Percentiles rank a stretch among this genome's conserved stretches.
phyloP scores from a whole-genome alignment of 2,113 vertebrate genomes.

The Siphamia tubifer region DNA sequence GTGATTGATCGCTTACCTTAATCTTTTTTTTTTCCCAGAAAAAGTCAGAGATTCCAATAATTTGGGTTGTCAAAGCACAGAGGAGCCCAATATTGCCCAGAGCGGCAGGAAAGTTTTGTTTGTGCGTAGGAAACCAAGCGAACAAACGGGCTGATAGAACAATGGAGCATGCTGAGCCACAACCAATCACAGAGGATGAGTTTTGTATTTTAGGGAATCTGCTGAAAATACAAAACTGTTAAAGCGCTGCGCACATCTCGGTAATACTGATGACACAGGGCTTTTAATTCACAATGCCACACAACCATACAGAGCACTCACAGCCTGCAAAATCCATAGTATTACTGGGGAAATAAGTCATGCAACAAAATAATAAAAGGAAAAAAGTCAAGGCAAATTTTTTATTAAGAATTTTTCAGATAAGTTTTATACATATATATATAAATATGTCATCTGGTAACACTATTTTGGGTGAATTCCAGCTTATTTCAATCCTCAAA shows the following conservation, averaged over 20 bases:
- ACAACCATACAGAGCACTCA: conserved; percentile 33
- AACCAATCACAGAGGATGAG: conserved; percentile 74
- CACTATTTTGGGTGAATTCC: not conserved
- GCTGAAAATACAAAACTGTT: conserved; percentile 83
- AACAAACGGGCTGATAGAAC: conserved; percentile 62
- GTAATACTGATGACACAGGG: conserved; percentile 75
- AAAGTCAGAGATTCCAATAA: conserved; percentile 62
- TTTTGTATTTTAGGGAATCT: conserved; percentile 81
- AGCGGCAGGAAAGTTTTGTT: conserved; percentile 75
- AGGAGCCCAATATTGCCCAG: conserved; percentile 66
- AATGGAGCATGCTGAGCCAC: conserved; percentile 62
- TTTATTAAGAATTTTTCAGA: no score
- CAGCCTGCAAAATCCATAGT: not conserved
- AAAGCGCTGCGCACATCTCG: conserved; percentile 59
- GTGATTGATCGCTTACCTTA: conserved; percentile 61
- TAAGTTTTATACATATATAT: no score
- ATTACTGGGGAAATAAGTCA: conserved; percentile 11
- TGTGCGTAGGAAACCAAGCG: conserved; percentile 60
- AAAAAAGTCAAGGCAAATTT: no score
- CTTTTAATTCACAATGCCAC: conserved; percentile 73
- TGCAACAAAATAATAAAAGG: not conserved
- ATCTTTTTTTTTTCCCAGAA: conserved; percentile 26
- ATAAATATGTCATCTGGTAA: no score
- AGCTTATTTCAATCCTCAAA: not conserved
- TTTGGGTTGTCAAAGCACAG: conserved; percentile 55